phyloP scores from a whole-genome alignment of 2,888 invertebrate genomes.

The Heliconius ethilla region DNA sequence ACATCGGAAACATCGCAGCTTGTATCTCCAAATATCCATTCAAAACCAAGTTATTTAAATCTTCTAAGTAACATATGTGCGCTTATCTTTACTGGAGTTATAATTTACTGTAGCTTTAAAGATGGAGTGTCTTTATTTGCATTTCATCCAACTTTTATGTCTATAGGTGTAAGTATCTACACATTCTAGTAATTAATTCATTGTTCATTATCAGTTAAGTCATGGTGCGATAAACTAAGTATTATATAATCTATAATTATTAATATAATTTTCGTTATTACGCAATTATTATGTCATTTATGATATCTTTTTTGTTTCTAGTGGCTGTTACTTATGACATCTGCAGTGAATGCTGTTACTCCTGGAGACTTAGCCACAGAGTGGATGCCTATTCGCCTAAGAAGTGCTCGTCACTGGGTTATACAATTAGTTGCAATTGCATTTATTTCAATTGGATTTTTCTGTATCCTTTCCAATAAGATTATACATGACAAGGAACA shows the following conservation, averaged over 20 bases:
- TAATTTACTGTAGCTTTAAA: conserved; percentile 67
- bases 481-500: conserved; percentile 62
- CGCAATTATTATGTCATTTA: not conserved
- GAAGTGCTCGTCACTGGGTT: conserved; percentile 78
- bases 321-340: conserved; percentile 77
- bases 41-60: conserved; percentile 69
- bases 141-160: conserved; percentile 76
- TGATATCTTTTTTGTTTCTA: conserved; percentile 53
- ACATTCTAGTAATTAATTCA: too few species aligned
- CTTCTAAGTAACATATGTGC: conserved; percentile 67
- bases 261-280: not conserved
- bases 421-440: conserved; percentile 65
- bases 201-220: not conserved
- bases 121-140: conserved; percentile 68
- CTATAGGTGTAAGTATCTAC: conserved; percentile 70
- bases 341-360: conserved; percentile 75
- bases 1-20: conserved; percentile 69
- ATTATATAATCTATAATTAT: not conserved
- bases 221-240: not conserved
- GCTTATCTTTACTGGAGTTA: conserved; percentile 62
- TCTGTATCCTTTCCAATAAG: conserved; percentile 73
- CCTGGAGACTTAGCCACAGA: conserved; percentile 78
- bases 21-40: conserved; percentile 57
- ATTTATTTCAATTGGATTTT: conserved; percentile 64
- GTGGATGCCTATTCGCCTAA: conserved; percentile 76